Evolutionary conservation across 2,888 invertebrate species (phyloP).

Genomic region (Gnatocerus cornutus): DNA sequence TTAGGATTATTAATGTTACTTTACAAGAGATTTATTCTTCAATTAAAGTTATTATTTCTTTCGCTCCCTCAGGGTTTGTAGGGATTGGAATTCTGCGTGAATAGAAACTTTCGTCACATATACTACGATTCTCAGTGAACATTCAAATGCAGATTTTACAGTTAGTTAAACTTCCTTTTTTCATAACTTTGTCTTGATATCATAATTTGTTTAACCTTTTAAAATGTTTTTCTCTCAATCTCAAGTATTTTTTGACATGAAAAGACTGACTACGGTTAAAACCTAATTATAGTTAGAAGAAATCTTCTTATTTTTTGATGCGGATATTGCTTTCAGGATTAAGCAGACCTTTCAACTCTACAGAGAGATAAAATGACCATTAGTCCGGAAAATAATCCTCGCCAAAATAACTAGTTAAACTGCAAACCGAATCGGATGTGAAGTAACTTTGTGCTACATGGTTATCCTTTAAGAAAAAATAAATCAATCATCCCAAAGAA

Average conservation of each 20-base stretch:
- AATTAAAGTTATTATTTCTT: slow-evolving; percentile 30
- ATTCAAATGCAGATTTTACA: not conserved
- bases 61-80: slow-evolving; percentile 5
- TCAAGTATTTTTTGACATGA: not conserved
- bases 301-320: slow-evolving; percentile 10
- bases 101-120: not conserved
- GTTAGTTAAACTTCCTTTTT: not conserved
- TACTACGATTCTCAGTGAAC: not conserved
- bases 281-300: slow-evolving; percentile 8
- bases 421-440: slow-evolving; percentile 12
- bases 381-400: slow-evolving; percentile 29
- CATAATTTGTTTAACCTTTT: too few species aligned
- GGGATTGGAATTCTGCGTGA: slow-evolving; percentile 3
- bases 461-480: not conserved
- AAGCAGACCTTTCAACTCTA: slow-evolving; percentile 29
- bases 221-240: too few species aligned
- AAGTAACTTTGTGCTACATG: slow-evolving; percentile 9
- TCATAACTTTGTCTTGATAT: not conserved
- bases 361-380: slow-evolving; percentile 29
- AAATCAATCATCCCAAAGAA: not conserved
- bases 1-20: slow-evolving; percentile 30
- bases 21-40: slow-evolving; percentile 21
- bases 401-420: slow-evolving; percentile 22
- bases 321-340: slow-evolving; percentile 21
- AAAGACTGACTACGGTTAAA: not conserved